Base-by-base conservation (phyloP, 2,888 invertebrate genomes). In the Ormyrus thymus region DNA sequence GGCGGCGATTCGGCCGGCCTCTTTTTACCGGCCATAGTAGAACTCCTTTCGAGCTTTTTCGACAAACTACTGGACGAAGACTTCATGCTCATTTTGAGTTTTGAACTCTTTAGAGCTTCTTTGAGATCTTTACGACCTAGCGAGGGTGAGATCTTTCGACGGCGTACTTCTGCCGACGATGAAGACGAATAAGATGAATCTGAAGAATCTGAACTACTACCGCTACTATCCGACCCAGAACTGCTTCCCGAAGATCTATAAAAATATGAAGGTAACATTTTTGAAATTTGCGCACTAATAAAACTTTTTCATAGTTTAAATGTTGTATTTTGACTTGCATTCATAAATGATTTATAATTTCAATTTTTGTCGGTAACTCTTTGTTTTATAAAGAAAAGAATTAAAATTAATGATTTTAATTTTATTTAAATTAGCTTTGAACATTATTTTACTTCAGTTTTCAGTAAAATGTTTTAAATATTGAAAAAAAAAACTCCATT, bases 71-170 rank as follows among this genome's bases (percentile, higher is more conserved):
- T 13, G 0, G 66, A 68, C 45, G 61, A 58, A 0, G 46, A 13
- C 50, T 61, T 68, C n/a, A 71, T n/a, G 53, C 43, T 51, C 65
- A 94, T 94, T 83, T 92, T 92, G 83, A 93, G 92, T 86, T 94
- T 94, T 77, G 93, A 92, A 0, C 92, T 92, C 85, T 94, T 94
- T 15, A 93, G 85, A 0, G 93, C 93, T 84, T 93, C 93, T 86
- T 93, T 92, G 5, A 91, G 90, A 84, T 90, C 90, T 82, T 90
- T 90, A 6, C 90, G 90, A 3, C 85, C 82, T 53, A 86, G 85
- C 1, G 90, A 90, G 0, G 92, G 91, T 0, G 92, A 90, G 45
- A 88, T 90, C 81, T 92, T 92, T 50, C 91, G 89, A 82, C 92
- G 91, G 58, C 90, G 90, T 1, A 86, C 84, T 51, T 89, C 90